phyloP scores from a whole-genome alignment of 2,888 invertebrate species.

The Morinoia aosen region DNA sequence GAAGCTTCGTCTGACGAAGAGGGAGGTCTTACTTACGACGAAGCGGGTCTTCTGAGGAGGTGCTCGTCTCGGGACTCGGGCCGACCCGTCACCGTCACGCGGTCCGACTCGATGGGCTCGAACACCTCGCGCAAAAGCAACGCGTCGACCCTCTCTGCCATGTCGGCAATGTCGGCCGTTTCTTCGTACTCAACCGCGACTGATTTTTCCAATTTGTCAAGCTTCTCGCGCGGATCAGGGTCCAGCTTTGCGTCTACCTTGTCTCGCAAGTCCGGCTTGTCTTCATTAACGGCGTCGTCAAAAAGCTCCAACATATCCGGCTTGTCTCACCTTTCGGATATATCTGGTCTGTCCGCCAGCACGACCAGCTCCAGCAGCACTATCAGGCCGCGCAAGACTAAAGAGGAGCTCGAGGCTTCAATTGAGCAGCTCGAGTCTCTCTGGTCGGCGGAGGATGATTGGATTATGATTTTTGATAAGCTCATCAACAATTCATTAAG shows the following conservation, averaged over 20 bases:
- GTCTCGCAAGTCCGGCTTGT: constrained; percentile 21
- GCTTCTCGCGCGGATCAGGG: neutral
- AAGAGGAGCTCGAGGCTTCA: constrained; percentile 63
- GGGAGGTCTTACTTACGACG: neutral
- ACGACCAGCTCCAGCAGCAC: constrained; percentile 57
- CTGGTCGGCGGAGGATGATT: constrained; percentile 74
- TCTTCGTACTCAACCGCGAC: constrained; percentile 9
- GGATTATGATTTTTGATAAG: constrained; percentile 76
- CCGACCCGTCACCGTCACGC: constrained; percentile 8
- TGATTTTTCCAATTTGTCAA: constrained; percentile 32
- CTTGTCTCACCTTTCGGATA: neutral
- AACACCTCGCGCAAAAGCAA: constrained; percentile 19
- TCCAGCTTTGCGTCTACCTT: neutral
- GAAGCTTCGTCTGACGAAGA: constrained; percentile 1
- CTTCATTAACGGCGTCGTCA: neutral
- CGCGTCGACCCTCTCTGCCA: constrained; percentile 24
- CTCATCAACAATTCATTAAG: constrained; percentile 73
- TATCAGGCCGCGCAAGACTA: constrained; percentile 59
- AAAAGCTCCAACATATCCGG: neutral
- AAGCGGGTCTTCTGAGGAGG: neutral
- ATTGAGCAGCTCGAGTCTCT: constrained; percentile 68
- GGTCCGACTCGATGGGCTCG: constrained; percentile 13
- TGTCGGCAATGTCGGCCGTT: constrained; percentile 22
- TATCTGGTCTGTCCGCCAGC: constrained; percentile 47
- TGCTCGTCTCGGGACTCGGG: constrained; percentile 5